Base-by-base conservation (phyloP, 2,888 invertebrate species). In the Empis livida region DNA sequence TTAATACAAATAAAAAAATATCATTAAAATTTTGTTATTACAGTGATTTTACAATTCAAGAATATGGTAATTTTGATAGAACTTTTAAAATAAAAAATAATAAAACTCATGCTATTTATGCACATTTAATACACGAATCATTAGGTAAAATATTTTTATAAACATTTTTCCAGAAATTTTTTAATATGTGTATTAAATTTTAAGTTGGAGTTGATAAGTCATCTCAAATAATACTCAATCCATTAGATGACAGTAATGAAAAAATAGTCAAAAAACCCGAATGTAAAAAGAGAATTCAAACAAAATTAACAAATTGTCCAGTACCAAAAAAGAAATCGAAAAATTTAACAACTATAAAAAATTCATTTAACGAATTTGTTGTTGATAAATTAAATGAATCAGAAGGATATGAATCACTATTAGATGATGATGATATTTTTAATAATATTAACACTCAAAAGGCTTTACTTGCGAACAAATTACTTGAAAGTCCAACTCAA, bases 71-170 rank as follows among this genome's bases (percentile, higher is more conserved):
- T 45, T 67, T 77, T 41, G 62, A 57, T 11, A 70, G 68, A 56
- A 62, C 65, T 54, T 59, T 79, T 38, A 62, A 64, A 31, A 62
- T 75, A 49, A 67, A 68, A 55, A 63, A 67, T 44, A 56, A 52
- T 20, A 60, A 58, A 42, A 70, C 72, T 53, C 67, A 74, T 50
- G 71, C 68, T 56, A 64, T 80, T 47, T 61, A 63, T 46, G 74
- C 71, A 17, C 70, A 78, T 59, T 74, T 79, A 51, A 69, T 81
- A 42, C 80, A 80, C 56, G 73, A 76, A 42, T 70, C 62, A 53
- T 74, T 75, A 65, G 78, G 79, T 78, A 64, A 64, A 58, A 45
- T 43, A 35, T 30, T 38, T 37, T 16, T 6, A 40, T 43, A 30
- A 14, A 27, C 10, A 15, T 14, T 41, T n/a, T 10, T 17, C 11